Conservation (phyloP, 2,113 vertebrate genomes). For the Chaetodon trifascialis region DNA sequence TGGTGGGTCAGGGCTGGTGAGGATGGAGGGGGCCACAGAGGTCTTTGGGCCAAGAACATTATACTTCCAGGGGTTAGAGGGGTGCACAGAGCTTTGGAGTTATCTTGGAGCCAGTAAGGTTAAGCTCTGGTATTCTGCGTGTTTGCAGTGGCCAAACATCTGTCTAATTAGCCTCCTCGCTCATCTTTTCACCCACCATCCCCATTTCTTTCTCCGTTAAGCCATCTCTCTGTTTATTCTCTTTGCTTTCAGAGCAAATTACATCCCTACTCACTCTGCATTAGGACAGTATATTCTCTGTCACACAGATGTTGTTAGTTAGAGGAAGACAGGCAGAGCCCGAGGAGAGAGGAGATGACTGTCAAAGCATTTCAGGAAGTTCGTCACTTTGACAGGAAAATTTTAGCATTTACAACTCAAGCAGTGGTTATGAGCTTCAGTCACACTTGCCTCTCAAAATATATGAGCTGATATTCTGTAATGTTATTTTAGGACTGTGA, state of each 20-base stretch:
- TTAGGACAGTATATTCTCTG: conserved; percentile 8
- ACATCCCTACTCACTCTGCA: conserved; percentile 5
- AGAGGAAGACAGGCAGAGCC: conserved; percentile 1
- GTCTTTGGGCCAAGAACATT: conserved; percentile 31
- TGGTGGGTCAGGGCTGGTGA: conserved; percentile 16
- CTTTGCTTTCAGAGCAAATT: conserved; percentile 21
- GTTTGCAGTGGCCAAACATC: conserved; percentile 57
- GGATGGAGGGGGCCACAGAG: background rate
- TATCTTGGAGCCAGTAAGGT: conserved; percentile 27
- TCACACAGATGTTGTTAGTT: no score
- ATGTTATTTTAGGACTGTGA: conserved; percentile 37
- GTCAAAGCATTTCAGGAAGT: conserved; percentile 13
- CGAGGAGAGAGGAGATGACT: conserved; percentile 3
- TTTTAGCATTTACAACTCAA: conserved; percentile 13
- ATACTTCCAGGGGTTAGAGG: conserved; percentile 24
- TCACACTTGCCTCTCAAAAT: conserved; percentile 15
- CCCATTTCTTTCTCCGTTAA: background rate
- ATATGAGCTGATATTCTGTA: conserved; percentile 19
- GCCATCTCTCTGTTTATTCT: conserved; percentile 13
- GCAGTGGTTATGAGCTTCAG: conserved; percentile 1
- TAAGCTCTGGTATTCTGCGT: conserved; percentile 51
- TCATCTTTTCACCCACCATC: conserved; percentile 6
- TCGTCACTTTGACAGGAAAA: conserved; percentile 20
- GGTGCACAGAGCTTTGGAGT: conserved; percentile 7
- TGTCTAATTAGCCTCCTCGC: conserved; percentile 27